Base-by-base conservation (phyloP, 1,140 invertebrate species). In the Eulimnadia texana region DNA sequence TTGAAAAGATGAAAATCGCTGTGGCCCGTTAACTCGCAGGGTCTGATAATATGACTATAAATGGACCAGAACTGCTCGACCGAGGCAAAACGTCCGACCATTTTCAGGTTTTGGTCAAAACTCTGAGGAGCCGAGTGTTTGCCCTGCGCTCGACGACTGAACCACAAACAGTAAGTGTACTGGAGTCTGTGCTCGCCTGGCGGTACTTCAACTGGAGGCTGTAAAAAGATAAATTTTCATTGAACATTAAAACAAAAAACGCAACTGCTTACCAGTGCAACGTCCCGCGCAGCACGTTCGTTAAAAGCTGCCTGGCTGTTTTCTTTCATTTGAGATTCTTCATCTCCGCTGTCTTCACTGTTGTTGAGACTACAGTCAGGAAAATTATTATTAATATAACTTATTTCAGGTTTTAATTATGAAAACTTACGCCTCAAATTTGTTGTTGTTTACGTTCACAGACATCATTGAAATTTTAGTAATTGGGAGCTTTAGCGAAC, bases 1-100 rank as follows among this genome's bases (percentile, higher is more conserved):
- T 98, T 98, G 72, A 99, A 99, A 25, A 99, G 79, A 77, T 97
- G 94, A 72, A 97, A 88, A 76, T 98, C 94, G 70, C 89, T 88
- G 69, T 93, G 88, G 25, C 88, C 85, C 53, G 85, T 83, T 63
- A 98, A 78, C 67, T 98, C 88, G 50, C 84, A 84, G 29, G 93
- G 88, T 67, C 93, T 80, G 62, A 88, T 81, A 67, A 98, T 77
- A 74, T 97, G 91, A 73, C 88, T 86, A 75, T 98, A 98, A 58
- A 92, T 77, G 47, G 83, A 81, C 95, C 95, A 98, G 81, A 96
- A 99, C 73, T 97, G 92, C 76, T 98, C 93, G 53, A 98, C 92
- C 68, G 85, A 85, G 11, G 80, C 87, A 74, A 90, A 89, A 68
- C 85, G 80, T 64, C 86, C 91, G 64, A 98, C 83, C 67, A 91